Evolutionary conservation across 2,797 vertebrate species (phyloP), one percentile per base, ranked within the genome.

Genomic region (Phrynocephalus vlangalii): DNA sequence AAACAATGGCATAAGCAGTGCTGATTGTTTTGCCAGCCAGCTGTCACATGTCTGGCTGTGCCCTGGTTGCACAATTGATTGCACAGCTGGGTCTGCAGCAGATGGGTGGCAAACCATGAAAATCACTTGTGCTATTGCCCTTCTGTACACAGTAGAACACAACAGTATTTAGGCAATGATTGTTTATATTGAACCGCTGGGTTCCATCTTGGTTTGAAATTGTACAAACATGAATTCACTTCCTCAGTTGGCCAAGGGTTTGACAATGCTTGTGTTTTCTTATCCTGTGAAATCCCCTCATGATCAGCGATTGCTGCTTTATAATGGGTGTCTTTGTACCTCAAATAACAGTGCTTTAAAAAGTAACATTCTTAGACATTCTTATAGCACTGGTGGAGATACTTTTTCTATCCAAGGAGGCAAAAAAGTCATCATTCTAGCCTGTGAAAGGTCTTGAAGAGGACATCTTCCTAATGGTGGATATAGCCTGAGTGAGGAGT

Each of bases 281-380:
- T 24, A 80, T 80, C 26, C 52, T 80, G 16, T 24, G 78, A 86
- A 63, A 73, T 86, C 52, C 56, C 71, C 33, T 24, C 79, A 73
- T 73, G 80, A 73, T 48, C n/a, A 81, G 24, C 85, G 38, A 75
- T 75, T 81, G 70, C 68, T 81, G 26, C 15, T 22, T 86, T 86
- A 73, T 73, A 86, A 80, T 16, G 70, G 81, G 71, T 50, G 70
- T 28, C 11, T 81, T 86, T 72, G 33, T 81, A 28, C 66, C 78
- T 86, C 63, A 60, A 72, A 66, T 75, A 81, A 30, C 38, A 30
- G 30, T 72, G 28, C 48, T 30, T n/a, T 73, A 20, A 52, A 66
- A 56, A 82, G 30, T 81, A 28, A 33, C 79, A 86, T 52, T 80
- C 56, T 60, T 63, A 66, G 78, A 63, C 15, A 16, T 86, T 79